A percentile compares a stretch with the other conserved stretches of the same genome.
Conservation (phyloP, 2,888 invertebrate species). For the Frankliniella fusca region DNA sequence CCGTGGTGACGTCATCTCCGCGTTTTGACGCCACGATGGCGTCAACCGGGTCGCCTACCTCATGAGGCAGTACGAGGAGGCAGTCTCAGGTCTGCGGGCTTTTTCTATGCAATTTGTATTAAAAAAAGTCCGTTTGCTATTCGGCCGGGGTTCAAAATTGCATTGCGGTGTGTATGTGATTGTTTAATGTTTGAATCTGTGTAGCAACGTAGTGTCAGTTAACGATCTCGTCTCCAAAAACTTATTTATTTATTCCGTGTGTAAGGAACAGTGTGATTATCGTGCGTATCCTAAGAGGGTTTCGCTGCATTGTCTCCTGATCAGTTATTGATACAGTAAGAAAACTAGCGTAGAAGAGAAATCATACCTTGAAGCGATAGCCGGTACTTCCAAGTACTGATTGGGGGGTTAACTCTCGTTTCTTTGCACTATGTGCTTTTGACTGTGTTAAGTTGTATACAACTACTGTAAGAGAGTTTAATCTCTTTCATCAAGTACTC, state of each 20-base stretch:
- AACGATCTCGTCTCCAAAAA: slow-evolving; percentile 24
- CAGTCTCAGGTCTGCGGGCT: too few species aligned
- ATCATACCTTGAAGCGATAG: background rate
- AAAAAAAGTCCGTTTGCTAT: background rate
- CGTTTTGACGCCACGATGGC: background rate
- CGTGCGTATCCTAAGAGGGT: background rate
- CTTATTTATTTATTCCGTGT: slow-evolving; percentile 21
- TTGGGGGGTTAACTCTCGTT: slow-evolving; percentile 12
- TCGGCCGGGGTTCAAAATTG: background rate
- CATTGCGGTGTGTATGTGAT: slow-evolving; percentile 3
- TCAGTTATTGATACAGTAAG: slow-evolving; percentile 25
- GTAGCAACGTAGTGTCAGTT: slow-evolving; percentile 22
- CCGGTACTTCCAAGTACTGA: background rate
- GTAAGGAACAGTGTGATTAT: background rate
- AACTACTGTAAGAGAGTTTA: slow-evolving; percentile 25
- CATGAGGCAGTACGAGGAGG: too few species aligned
- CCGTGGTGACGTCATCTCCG: background rate
- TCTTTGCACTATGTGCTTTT: slow-evolving; percentile 20
- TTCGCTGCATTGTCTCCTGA: slow-evolving; percentile 22
- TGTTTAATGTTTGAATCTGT: slow-evolving; percentile 19
- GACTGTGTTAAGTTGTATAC: slow-evolving; percentile 25
- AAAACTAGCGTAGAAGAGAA: slow-evolving; percentile 18
- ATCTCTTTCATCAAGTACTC: slow-evolving; percentile 20
- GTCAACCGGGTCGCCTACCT: background rate
- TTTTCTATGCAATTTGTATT: too few species aligned